A percentile compares a stretch with the other conserved stretches of the same genome.
Conservation (phyloP, 1,140 invertebrate genomes). For the Nephila pilipes region DNA sequence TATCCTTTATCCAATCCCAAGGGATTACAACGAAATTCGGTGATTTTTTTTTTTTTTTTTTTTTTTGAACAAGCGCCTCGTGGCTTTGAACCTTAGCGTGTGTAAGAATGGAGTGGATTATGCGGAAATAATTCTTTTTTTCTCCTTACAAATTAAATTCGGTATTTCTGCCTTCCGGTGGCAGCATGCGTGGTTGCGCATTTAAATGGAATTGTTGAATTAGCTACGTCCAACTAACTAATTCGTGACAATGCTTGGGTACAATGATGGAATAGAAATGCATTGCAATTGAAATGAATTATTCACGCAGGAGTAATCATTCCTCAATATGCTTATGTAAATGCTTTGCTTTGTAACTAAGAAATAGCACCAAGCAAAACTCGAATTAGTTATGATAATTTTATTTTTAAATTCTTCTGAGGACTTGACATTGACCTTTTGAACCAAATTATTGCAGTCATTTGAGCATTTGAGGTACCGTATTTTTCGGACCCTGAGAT, state of each 20-base stretch:
- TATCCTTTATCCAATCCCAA: slow-evolving; percentile 12
- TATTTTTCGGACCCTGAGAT: too few species aligned
- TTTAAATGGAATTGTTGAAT: neutral
- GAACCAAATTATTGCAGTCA: too few species aligned
- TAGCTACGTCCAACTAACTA: neutral
- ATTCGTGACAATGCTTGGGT: neutral
- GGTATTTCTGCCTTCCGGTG: neutral
- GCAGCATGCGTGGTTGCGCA: neutral
- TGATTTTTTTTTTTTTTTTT: neutral
- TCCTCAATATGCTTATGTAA: too few species aligned
- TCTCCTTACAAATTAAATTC: neutral
- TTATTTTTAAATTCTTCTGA: too few species aligned
- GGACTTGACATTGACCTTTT: too few species aligned
- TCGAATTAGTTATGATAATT: too few species aligned
- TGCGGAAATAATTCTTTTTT: neutral
- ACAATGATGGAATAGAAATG: too few species aligned
- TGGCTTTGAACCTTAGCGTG: slow-evolving; percentile 6
- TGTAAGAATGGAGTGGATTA: neutral
- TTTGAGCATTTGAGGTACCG: too few species aligned
- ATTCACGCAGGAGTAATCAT: neutral
- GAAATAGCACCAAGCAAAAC: too few species aligned
- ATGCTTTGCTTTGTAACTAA: too few species aligned
- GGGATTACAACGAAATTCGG: neutral
- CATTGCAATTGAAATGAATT: neutral
- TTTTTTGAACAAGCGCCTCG: neutral